These are phyloP conservation scores for Ceratothoa steindachneri DNA, from an alignment of 2,888 invertebrate species.

Conservation along the genomic window DNA sequence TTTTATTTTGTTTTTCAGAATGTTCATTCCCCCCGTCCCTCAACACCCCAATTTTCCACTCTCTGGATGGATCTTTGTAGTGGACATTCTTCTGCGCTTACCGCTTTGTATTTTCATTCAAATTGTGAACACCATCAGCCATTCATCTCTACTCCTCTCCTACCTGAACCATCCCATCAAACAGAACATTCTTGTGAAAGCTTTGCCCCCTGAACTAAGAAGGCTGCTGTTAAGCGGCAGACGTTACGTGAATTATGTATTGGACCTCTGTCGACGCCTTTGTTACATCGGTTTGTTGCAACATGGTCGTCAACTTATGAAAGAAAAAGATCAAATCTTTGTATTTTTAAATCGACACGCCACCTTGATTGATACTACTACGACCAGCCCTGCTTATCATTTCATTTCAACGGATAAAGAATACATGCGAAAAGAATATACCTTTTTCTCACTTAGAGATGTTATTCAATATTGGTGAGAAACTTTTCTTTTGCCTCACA, in stretches of 20 bases:
- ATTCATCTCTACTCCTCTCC: conserved; percentile 59
- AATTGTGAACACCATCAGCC: conserved; percentile 61
- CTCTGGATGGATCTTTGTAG: conserved; percentile 66
- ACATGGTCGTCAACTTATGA: conserved; percentile 51
- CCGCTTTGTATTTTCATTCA: conserved; percentile 69
- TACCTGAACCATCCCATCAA: conserved; percentile 65
- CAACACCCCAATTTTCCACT: conserved; percentile 56
- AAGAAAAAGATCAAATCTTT: conserved; percentile 65
- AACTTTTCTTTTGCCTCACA: no score
- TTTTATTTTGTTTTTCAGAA: no score
- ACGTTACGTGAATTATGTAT: conserved; percentile 32
- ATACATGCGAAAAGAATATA: conserved; percentile 60
- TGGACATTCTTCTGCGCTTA: conserved; percentile 65
- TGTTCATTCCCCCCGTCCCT: conserved; percentile 44
- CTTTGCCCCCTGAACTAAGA: conserved; percentile 51
- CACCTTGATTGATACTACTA: conserved; percentile 63
- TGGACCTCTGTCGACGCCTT: conserved; percentile 50
- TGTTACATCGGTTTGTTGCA: conserved; percentile 51
- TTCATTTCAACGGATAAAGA: conserved; percentile 58
- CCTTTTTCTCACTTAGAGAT: conserved; percentile 58
- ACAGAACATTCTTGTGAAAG: conserved; percentile 62
- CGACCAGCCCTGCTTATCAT: conserved; percentile 62
- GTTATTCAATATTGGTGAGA: conserved; percentile 64
- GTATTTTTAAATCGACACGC: conserved; percentile 65
- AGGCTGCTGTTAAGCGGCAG: conserved; percentile 26